A percentile compares a stretch with the other conserved stretches of the same genome.
These are phyloP conservation scores for Unio pictorum DNA, from an alignment of 2,888 invertebrate genomes.

Conservation along the genomic window DNA sequence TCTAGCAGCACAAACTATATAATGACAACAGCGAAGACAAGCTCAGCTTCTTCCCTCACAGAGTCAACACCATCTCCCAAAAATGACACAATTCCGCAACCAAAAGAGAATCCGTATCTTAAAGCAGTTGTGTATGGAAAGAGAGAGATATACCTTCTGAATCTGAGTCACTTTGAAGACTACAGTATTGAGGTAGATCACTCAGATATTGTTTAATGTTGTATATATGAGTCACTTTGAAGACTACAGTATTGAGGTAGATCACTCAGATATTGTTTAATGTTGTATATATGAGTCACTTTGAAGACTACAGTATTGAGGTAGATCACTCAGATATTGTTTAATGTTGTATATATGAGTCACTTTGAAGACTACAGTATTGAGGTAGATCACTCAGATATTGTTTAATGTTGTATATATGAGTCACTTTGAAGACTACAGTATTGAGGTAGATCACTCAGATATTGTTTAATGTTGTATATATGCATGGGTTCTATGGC, in stretches of 20 bases:
- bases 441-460: slow-evolving; percentile 58
- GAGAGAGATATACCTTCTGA: slow-evolving; percentile 52
- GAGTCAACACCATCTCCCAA: neutral
- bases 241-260: slow-evolving; percentile 68
- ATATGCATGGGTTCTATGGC: no score
- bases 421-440: slow-evolving; percentile 67
- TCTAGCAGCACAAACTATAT: no score
- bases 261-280: neutral
- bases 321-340: slow-evolving; percentile 30
- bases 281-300: slow-evolving; percentile 51
- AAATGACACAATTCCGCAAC: neutral
- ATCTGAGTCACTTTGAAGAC: slow-evolving; percentile 66
- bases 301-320: slow-evolving; percentile 68
- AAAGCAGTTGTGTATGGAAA: slow-evolving; percentile 51
- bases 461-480: neutral
- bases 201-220: neutral
- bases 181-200: slow-evolving; percentile 66
- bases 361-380: slow-evolving; percentile 69
- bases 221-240: slow-evolving; percentile 53
- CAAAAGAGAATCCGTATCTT: slow-evolving; percentile 24
- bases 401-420: slow-evolving; percentile 15
- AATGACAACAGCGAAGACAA: neutral
- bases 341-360: slow-evolving; percentile 25
- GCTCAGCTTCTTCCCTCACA: neutral
- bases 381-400: slow-evolving; percentile 48